These are phyloP conservation scores for Monoplex corrugatus DNA, from an alignment of 2,888 invertebrate species.

Conservation along the genomic window DNA sequence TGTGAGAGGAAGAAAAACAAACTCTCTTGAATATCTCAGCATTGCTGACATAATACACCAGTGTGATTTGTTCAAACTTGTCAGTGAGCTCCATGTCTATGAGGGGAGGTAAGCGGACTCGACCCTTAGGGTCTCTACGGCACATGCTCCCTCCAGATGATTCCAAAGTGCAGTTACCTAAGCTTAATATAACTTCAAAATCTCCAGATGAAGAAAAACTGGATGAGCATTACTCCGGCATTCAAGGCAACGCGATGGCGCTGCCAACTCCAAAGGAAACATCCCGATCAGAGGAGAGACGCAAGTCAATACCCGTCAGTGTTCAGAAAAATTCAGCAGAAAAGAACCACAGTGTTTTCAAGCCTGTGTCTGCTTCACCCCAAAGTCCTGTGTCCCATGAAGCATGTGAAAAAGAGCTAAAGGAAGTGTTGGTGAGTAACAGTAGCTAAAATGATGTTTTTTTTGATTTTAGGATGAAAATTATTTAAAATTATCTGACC, in stretches of 20 bases:
- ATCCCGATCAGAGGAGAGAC: constrained; percentile 11
- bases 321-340: too few species aligned
- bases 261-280: constrained; percentile 64
- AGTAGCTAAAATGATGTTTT: background rate
- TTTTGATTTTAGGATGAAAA: background rate
- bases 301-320: background rate
- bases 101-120: constrained; percentile 41
- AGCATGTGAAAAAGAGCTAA: constrained; percentile 67
- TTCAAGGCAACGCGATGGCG: constrained; percentile 66
- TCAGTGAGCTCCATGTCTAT: constrained; percentile 28
- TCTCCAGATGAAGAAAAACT: constrained; percentile 45
- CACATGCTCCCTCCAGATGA: constrained; percentile 44
- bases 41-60: too few species aligned
- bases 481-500: too few species aligned
- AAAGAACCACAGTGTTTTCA: background rate
- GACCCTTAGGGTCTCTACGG: constrained; percentile 53
- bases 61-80: too few species aligned
- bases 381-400: constrained; percentile 66
- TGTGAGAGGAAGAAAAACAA: too few species aligned
- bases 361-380: constrained; percentile 61
- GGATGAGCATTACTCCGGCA: constrained; percentile 57
- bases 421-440: constrained; percentile 67
- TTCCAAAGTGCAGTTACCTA: constrained; percentile 50
- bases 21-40: too few species aligned
- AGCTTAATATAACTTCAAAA: constrained; percentile 30